Conservation (phyloP, 2,888 invertebrate species). For the Lepidochrysops patricia region DNA sequence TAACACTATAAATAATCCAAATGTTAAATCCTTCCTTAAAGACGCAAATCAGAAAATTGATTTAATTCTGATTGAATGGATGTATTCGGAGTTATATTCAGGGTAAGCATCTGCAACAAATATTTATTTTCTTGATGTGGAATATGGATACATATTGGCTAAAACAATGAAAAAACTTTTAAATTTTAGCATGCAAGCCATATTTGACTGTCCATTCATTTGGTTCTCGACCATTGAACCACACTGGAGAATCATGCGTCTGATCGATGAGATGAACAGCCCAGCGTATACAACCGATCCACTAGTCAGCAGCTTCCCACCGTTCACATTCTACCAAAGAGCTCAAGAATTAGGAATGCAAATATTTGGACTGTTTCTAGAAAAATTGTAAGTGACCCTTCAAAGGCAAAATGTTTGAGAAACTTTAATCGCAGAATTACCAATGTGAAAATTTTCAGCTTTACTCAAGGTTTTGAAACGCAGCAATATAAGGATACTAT, state of each 20-base stretch:
- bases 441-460: not conserved
- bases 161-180: too few relatives aligned
- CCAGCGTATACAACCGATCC: constrained; percentile 37
- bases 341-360: constrained; percentile 25
- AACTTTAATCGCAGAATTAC: not conserved
- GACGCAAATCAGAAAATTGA: not conserved
- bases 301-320: constrained; percentile 26
- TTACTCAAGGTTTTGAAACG: not conserved
- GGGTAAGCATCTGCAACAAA: not conserved
- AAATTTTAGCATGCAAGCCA: constrained; percentile 35
- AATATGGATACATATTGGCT: too few relatives aligned
- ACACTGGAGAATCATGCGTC: constrained; percentile 32
- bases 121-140: constrained; percentile 19
- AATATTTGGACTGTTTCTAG: constrained; percentile 19
- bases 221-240: constrained; percentile 43
- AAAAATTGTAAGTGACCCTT: constrained; percentile 8
- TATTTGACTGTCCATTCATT: constrained; percentile 44
- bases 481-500: not conserved
- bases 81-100: not conserved
- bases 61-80: not conserved
- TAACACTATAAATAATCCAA: not conserved
- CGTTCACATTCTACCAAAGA: constrained; percentile 31
- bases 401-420: not conserved
- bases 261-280: constrained; percentile 41
- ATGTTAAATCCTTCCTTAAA: not conserved